Base-by-base conservation (phyloP, 2,797 vertebrate genomes). In the Malurus leucopterus region DNA sequence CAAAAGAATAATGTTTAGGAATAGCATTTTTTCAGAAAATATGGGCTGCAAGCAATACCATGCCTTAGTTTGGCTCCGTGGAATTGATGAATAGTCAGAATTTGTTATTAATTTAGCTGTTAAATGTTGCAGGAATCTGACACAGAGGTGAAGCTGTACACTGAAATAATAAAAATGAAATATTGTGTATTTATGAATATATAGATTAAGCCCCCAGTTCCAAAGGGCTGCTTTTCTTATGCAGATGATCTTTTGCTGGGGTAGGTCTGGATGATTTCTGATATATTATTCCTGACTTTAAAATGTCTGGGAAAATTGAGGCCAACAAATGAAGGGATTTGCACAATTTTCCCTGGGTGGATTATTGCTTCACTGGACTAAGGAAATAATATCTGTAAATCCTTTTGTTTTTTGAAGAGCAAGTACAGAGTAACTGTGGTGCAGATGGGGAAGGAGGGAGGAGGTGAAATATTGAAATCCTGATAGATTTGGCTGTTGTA, bases 51-150 rank as follows among this genome's bases (percentile, higher is more conserved):
- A 82, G 74, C 87, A 94, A 70, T 87, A 22, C 4, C 9, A 15
- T 36, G 30, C 53, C 8, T 63, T 14, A 21, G 49, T 80, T 46
- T 84, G 78, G 43, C 47, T 76, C 46, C 57, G 29, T 2, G 38
- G 68, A 67, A 46, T 24, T 8, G 58, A 89, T 88, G 74, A 74
- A 32, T 38, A 80, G 69, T 90, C 81, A 76, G 46, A 61, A 30
- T 82, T 91, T 74, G 57, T 85, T 65, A 84, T 71, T 93, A 68
- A 90, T 92, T 92, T 93, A 80, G 43, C 47, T 86, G 43, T 46
- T 70, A 73, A 90, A 54, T 14, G n/a, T 77, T 64, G 55, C 29
- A 84, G 84, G 50, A 82, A 65, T 58, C 30, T 72, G 82, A 72
- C 53, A 32, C 29, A 50, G 50, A 30, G 40, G 49, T 41, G 49